phyloP scores from a whole-genome alignment of 1,140 invertebrate genomes.

The Drosophila orosa region DNA sequence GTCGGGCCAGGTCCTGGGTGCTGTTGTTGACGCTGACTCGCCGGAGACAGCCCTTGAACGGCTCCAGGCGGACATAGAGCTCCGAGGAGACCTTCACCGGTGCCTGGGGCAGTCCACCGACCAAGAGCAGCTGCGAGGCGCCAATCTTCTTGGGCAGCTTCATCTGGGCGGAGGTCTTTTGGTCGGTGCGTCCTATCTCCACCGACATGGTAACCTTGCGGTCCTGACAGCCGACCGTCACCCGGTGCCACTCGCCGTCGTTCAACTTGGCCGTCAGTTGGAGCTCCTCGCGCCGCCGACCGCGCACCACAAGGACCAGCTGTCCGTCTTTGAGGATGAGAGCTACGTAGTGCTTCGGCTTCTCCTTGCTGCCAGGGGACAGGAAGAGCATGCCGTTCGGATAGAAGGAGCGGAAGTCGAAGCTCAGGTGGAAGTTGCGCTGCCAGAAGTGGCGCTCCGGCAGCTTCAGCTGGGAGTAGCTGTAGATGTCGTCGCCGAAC shows the following conservation, averaged over 20 bases:
- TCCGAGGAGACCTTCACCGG: conserved; percentile 83
- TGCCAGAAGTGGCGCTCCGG: conserved; percentile 88
- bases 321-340: conserved; percentile 90
- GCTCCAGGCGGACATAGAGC: conserved; percentile 88
- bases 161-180: conserved; percentile 85
- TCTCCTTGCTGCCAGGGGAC: conserved; percentile 88
- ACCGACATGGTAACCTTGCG: conserved; percentile 89
- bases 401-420: conserved; percentile 94
- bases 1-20: conserved; percentile 90
- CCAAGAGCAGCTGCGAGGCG: conserved; percentile 89
- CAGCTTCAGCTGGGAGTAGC: conserved; percentile 89
- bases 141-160: conserved; percentile 89
- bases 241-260: conserved; percentile 94
- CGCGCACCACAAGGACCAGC: conserved; percentile 88
- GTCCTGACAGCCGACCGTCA: conserved; percentile 87
- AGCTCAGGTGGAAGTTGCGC: conserved; percentile 90
- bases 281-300: conserved; percentile 88
- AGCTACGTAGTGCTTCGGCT: conserved; percentile 89
- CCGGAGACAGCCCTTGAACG: conserved; percentile 93
- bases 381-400: conserved; percentile 92
- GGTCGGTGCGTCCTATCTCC: conserved; percentile 87
- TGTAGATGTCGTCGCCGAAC: conserved; percentile 92
- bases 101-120: conserved; percentile 90
- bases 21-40: conserved; percentile 90
- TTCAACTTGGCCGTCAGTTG: conserved; percentile 87